Base-by-base conservation (phyloP, 2,797 vertebrate species). In the Bothrops alternatus region DNA sequence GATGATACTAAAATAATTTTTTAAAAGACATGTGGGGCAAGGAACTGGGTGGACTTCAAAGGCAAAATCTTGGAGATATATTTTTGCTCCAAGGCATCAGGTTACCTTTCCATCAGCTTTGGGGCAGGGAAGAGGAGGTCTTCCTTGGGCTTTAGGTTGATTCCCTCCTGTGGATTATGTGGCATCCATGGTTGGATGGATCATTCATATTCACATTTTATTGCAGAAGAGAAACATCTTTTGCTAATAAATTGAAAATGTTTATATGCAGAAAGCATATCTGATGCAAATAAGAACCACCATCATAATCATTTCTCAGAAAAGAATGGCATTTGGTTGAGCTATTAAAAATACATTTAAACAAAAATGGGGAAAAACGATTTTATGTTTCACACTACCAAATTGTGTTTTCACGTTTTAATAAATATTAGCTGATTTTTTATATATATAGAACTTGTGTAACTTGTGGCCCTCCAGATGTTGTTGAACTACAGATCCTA, bases 301-400 rank as follows among this genome's bases (percentile, higher is more conserved):
- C 94, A 91, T 89, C 26, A 1, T 93, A 85, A 82, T 92, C 20
- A 11, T 14, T 93, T 93, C 86, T 50, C 91, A 89, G 91, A 65
- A 78, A 93, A 94, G 88, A 94, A 8, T 92, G 60, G 1, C 90
- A 55, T 47, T 92, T 88, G 4, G 14, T 55, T 61, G 65, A 82
- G 32, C 57, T 94, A 25, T 73, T 90, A 69, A 85, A 96, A 94
- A 90, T 37, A 56, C 89, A 92, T 32, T 89, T 90, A 7, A 37
- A 73, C 55, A 32, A 28, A 18, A 32, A 93, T 88, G 60, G 12
- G 47, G 63, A 0, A 0, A 13, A 6, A 8, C 16, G 1, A n/a
- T 85, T 93, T 37, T 94, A 1, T 91, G 8, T n/a, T 91, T 94
- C 89, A 89, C 87, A 56, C 20, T 91, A 14, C 61, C 63, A 53